Evolutionary conservation across 2,888 invertebrate genomes (phyloP).

Genomic region (Cantharis nigra): DNA sequence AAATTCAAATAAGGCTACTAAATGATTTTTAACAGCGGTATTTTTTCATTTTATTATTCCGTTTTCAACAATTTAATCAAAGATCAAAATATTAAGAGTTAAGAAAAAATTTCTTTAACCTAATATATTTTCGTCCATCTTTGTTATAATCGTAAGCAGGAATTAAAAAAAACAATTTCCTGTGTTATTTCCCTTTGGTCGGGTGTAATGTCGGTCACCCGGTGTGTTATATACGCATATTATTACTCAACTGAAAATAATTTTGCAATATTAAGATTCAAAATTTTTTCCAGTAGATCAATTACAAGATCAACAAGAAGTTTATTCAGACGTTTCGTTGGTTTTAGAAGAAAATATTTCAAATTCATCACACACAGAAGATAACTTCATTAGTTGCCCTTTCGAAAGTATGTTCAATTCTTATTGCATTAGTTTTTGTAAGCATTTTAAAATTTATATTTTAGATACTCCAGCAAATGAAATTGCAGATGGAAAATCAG

Average conservation of each 20-base stretch:
- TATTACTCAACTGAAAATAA: neutral
- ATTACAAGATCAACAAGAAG: slow-evolving; percentile 9
- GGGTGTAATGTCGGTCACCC: too few species aligned
- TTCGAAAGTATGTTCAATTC: slow-evolving; percentile 9
- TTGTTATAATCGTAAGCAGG: too few species aligned
- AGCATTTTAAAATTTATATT: slow-evolving; percentile 1
- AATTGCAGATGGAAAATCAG: slow-evolving; percentile 16
- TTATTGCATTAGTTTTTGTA: neutral
- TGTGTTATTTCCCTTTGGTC: too few species aligned
- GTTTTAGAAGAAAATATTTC: slow-evolving; percentile 3
- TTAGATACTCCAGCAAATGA: slow-evolving; percentile 21
- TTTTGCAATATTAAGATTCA: neutral
- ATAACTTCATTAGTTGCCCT: slow-evolving; percentile 1
- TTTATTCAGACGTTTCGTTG: slow-evolving; percentile 19
- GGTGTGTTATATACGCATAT: neutral
- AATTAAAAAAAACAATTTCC: too few species aligned
- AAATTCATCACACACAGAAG: neutral
- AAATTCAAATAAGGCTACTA: too few species aligned
- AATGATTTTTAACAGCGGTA: too few species aligned
- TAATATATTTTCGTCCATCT: too few species aligned
- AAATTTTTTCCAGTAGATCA: neutral
- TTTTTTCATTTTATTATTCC: too few species aligned
- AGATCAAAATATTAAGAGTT: too few species aligned
- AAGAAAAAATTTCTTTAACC: too few species aligned
- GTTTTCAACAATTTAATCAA: too few species aligned